phyloP scores from a whole-genome alignment of 2,888 invertebrate genomes.

The Meganola albula region DNA sequence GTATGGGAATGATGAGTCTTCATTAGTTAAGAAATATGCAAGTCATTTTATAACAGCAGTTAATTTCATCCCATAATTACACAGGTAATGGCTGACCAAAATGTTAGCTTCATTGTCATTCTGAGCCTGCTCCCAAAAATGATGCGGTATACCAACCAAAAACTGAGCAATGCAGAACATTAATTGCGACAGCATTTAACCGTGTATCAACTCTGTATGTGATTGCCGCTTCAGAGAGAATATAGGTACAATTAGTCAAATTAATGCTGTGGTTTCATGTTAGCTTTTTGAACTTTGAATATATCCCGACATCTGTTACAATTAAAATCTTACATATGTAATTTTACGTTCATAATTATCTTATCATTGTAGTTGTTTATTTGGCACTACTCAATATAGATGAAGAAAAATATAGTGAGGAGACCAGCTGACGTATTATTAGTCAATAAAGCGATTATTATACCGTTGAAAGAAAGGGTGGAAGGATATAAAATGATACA shows the following conservation, averaged over 20 bases:
- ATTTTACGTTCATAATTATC: no score
- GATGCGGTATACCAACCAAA: constrained; percentile 10
- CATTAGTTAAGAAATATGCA: constrained; percentile 40
- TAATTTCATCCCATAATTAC: constrained; percentile 47
- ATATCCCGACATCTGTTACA: no score
- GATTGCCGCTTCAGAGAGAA: neutral
- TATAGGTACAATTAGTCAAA: constrained; percentile 1
- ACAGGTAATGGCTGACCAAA: constrained; percentile 39
- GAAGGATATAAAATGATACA: no score
- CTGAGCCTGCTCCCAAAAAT: constrained; percentile 20
- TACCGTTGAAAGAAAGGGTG: no score
- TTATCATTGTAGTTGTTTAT: no score
- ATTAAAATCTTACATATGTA: no score
- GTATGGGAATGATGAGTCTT: no score
- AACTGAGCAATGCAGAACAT: constrained; percentile 7
- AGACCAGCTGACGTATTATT: no score
- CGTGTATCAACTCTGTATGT: neutral
- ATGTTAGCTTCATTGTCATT: constrained; percentile 49
- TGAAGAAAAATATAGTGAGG: no score
- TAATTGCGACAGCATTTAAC: neutral
- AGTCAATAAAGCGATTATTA: no score
- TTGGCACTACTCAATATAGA: no score
- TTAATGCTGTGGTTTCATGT: constrained; percentile 30
- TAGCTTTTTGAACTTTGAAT: constrained; percentile 74
- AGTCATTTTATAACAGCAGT: constrained; percentile 48